Percentiles rank a stretch among this genome's conserved stretches.
Evolutionary conservation across 2,888 invertebrate genomes (phyloP).

Genomic region (Muschampia plurimacula): DNA sequence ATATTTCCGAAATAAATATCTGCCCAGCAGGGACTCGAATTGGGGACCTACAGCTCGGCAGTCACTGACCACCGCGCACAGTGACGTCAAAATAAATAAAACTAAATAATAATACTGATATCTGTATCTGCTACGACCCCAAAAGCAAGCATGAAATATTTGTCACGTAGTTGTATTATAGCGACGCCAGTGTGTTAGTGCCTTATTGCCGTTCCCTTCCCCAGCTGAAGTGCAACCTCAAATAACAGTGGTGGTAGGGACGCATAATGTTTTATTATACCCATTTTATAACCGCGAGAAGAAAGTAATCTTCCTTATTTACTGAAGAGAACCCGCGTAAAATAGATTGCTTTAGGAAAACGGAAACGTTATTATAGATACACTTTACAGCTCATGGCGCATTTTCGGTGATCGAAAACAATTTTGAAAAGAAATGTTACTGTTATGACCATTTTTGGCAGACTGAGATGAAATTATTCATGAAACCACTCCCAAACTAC

Average conservation of each 20-base stretch:
- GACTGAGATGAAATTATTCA: slow-evolving; percentile 3
- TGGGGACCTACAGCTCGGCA: too few relatives aligned
- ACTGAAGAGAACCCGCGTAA: slow-evolving; percentile 64
- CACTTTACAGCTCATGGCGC: slow-evolving; percentile 53
- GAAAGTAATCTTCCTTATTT: slow-evolving; percentile 78
- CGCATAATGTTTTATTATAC: slow-evolving; percentile 79
- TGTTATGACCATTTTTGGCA: slow-evolving; percentile 1
- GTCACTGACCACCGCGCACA: too few relatives aligned
- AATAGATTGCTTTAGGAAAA: slow-evolving; percentile 62
- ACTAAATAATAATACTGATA: too few relatives aligned
- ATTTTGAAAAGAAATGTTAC: slow-evolving; percentile 12
- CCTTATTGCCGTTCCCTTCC: slow-evolving; percentile 64
- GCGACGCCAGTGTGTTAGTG: slow-evolving; percentile 56
- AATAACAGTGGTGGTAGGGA: slow-evolving; percentile 66
- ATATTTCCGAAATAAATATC: too few relatives aligned
- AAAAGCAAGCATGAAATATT: slow-evolving; percentile 58
- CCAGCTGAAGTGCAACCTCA: slow-evolving; percentile 71
- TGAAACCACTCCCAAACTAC: slow-evolving; percentile 8
- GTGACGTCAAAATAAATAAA: too few relatives aligned
- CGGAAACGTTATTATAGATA: slow-evolving; percentile 46
- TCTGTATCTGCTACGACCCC: slow-evolving; percentile 47
- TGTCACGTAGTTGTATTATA: slow-evolving; percentile 59
- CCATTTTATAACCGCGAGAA: slow-evolving; percentile 75
- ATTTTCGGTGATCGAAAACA: slow-evolving; percentile 17
- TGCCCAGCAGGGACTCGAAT: too few relatives aligned